Base-by-base conservation (phyloP, 2,113 vertebrate genomes). In the Gadus macrocephalus region DNA sequence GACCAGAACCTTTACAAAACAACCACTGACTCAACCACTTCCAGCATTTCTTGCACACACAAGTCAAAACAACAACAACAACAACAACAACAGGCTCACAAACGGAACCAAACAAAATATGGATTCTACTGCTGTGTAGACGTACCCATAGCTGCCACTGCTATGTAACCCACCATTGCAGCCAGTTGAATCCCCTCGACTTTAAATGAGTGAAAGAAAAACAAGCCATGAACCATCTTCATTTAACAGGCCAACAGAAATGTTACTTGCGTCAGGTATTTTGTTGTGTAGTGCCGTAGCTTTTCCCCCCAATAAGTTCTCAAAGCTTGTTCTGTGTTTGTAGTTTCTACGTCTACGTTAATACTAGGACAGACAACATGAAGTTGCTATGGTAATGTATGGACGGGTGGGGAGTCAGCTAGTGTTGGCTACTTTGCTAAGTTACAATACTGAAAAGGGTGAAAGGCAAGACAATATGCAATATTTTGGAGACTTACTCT, bases 401-500 rank as follows among this genome's bases (percentile, higher is more conserved):
- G 90, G 84, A 71, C 70, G 70, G 87, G 91, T 91, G 91, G 86
- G 31, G 55, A 5, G 55, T 17, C 55, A 17, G n/a, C 55, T 17
- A 58, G 15, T 58, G 15, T 58, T 49, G 42, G 42, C 42, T 9
- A 49, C 42, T 49, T 49, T 49, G 42, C 42, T 9, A 11, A 9
- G 12, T 49, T 49, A 12, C 42, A 49, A 49, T 49, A 49, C 1
- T 49, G 11, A 12, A 49, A 49, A 2, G 42, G 42, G 42, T 12
- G 2, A 49, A 49, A 49, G 42, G 42, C 11, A 9, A 49, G 8
- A 49, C 8, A 49, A 49, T 49, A 49, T 49, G 42, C 42, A 49
- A 49, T 14, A 1, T 17, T 53, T 61, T 5, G 9, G 74, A 89
- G 68, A 96, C 97, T 96, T 94, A 99, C 97, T 98, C 96, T 88